Base-by-base conservation (phyloP, 2,888 invertebrate species). In the Eugnorisma glareosa region DNA sequence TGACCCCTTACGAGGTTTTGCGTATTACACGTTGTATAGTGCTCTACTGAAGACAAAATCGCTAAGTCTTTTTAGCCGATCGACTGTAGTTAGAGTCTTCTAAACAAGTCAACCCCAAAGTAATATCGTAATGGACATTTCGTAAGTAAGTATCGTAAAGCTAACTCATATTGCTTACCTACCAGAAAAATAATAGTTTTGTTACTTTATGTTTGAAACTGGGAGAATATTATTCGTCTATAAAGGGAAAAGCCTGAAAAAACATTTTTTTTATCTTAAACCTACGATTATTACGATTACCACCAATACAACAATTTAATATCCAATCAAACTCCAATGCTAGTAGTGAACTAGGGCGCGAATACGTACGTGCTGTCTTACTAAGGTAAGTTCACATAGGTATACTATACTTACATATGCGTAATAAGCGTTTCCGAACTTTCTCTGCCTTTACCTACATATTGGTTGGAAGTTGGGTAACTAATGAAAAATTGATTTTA, bases 391-490 rank as follows among this genome's bases (percentile, higher is more conserved):
- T 78, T 64, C 69, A 71, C 67, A 71, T 77, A n/a, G n/a, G n/a
- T n/a, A n/a, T n/a, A n/a, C n/a, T n/a, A n/a, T n/a, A n/a, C n/a
- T n/a, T n/a, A n/a, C n/a, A 76, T 63, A 81, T 66, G 76, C 71
- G 69, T 61, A 73, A 78, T 86, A 83, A 87, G 63, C 77, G 73
- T 77, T 86, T 78, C 35, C 61, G 54, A 86, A 86, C 81, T 81
- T 85, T 79, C 51, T 31, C 80, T 64, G 69, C 68, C 69, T 79
- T 75, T 78, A 24, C 15, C 7, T 45, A n/a, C 40, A n/a, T 43
- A 79, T 77, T 43, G 67, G 43, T 45, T 71, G 40, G 66, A 75
- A 79, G 64, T 57, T 73, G 15, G 31, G 35, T 73, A 68, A 70
- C 45, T 78, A 78, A 24, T 84, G 64, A 82, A 82, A 80, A 84